Percentiles rank a stretch among this genome's conserved stretches.
Conservation (phyloP, 2,888 invertebrate genomes). For the Dicranocentrus wangi region DNA sequence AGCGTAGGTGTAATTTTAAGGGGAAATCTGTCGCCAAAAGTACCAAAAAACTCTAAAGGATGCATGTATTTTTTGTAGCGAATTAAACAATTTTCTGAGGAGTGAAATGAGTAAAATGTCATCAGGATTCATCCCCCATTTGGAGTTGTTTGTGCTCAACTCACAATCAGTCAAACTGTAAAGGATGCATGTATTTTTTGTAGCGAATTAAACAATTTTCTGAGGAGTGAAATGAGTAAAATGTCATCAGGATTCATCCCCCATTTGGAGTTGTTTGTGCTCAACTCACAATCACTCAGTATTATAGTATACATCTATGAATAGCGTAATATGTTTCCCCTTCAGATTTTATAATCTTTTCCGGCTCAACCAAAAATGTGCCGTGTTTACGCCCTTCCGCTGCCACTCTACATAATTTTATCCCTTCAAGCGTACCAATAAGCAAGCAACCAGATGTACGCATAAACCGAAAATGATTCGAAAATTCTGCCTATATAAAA, state of each 20-base stretch:
- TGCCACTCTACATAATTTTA: slow-evolving; percentile 19
- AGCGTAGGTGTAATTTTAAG: slow-evolving; percentile 17
- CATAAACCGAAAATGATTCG: slow-evolving; percentile 1
- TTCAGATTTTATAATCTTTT: slow-evolving; percentile 36
- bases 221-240: no score
- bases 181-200: background rate
- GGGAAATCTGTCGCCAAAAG: slow-evolving; percentile 3
- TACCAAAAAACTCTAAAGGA: background rate
- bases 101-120: no score
- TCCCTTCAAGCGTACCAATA: slow-evolving; percentile 14
- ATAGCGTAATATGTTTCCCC: background rate
- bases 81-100: slow-evolving; percentile 40
- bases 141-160: no score
- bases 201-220: slow-evolving; percentile 39
- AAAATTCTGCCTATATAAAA: no score
- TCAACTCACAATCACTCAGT: no score
- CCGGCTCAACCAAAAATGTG: slow-evolving; percentile 36
- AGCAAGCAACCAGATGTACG: no score
- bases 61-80: background rate
- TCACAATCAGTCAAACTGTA: background rate
- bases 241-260: no score
- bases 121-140: no score
- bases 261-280: no score
- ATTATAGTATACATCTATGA: no score
- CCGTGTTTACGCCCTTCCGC: slow-evolving; percentile 48